Evolutionary conservation across 2,797 vertebrate species (phyloP), one percentile per base, ranked within the genome.

Genomic region (Coccyzus lansbergi): DNA sequence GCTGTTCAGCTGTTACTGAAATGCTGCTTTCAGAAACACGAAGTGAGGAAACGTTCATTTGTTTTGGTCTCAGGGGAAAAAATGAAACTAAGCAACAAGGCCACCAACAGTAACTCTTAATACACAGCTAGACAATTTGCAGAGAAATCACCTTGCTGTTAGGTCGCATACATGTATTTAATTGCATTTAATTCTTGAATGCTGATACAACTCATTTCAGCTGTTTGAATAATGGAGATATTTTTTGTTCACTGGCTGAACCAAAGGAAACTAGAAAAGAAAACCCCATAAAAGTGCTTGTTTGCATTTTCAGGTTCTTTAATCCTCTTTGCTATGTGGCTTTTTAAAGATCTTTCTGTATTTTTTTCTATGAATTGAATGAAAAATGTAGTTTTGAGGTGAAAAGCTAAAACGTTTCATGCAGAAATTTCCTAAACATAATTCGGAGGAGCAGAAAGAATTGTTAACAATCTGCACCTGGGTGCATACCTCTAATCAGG

Each of bases 11-110:
- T 92, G 86, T 88, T 92, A 68, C 96, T 86, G 86, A 91, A 79
- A 87, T 8, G 15, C 71, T 2, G 0, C 81, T 84, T 91, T 93
- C 84, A 81, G 82, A 95, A 95, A 78, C 38, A 78, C 29, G 0
- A 0, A 93, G 48, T 0, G 0, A 87, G 62, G 86, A 92, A 93
- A 95, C 34, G 82, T 81, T 94, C 93, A 95, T 96, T 95, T 96
- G 91, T 92, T 96, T 94, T 92, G 79, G 71, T 93, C 94, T 90
- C 93, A 38, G 72, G 93, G 91, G 94, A 96, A 96, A 96, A 96
- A 96, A 96, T 58, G 81, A 76, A 89, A 89, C 92, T 83, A 17
- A 0, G 69, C 1, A 20, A 92, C 91, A 87, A 95, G 63, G 84
- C 91, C 89, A 94, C 86, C 80, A 77, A 85, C 53, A 79, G 71